A percentile compares a stretch with the other conserved stretches of the same genome.
These are phyloP conservation scores for Nautilus pompilius DNA, from an alignment of 1,140 invertebrate species.

Conservation along the genomic window DNA sequence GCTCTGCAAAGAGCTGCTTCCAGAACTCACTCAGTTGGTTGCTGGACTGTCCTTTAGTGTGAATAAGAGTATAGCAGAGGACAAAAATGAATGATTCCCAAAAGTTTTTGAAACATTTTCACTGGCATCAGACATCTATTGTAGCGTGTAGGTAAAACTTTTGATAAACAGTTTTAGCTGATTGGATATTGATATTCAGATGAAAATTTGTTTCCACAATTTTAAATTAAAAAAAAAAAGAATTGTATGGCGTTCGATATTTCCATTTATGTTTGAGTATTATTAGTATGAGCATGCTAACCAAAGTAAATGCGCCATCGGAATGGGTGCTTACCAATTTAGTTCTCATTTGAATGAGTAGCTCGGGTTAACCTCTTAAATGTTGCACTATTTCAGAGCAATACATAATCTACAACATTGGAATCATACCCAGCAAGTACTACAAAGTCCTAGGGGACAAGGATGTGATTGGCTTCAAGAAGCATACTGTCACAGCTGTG, in stretches of 20 bases:
- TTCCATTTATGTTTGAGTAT: neutral
- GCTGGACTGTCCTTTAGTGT: neutral
- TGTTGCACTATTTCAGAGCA: conserved; percentile 53
- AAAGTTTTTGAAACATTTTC: neutral
- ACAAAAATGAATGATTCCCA: too few relatives aligned
- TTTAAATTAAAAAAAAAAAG: neutral
- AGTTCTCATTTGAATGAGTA: neutral
- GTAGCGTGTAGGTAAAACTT: too few relatives aligned
- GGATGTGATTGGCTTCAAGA: conserved; percentile 55
- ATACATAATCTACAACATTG: conserved; percentile 59
- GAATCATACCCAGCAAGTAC: conserved; percentile 59
- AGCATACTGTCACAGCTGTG: conserved; percentile 46
- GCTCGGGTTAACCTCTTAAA: neutral
- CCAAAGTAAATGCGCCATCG: too few relatives aligned
- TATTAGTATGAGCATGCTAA: neutral
- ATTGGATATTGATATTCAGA: too few relatives aligned
- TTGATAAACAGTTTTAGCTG: too few relatives aligned
- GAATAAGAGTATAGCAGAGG: neutral
- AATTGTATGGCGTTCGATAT: neutral
- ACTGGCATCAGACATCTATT: neutral
- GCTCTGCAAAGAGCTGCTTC: neutral
- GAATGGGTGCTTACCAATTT: neutral
- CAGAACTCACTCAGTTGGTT: neutral
- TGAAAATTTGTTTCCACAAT: neutral
- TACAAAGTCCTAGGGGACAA: conserved; percentile 60